phyloP scores from a whole-genome alignment of 2,113 vertebrate species.

The Leucopsar rothschildi region DNA sequence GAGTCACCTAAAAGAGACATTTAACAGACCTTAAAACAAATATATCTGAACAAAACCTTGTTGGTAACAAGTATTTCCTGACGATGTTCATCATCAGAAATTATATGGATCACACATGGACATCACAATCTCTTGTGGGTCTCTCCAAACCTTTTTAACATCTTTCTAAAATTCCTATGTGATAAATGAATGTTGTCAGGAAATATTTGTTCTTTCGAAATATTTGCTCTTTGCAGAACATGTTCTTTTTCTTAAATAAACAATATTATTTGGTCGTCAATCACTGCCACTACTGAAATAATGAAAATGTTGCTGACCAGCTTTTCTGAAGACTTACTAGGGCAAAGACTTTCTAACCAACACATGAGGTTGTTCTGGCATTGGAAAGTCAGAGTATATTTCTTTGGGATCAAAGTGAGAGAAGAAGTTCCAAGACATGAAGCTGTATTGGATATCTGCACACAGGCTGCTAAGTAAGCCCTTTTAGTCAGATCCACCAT shows the following conservation, averaged over 20 bases:
- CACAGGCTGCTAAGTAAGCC: background rate
- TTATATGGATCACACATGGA: background rate
- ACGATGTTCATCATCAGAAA: background rate
- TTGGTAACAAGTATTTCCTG: background rate
- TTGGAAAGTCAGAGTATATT: rapidly evolving
- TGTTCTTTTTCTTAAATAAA: background rate
- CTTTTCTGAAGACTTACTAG: background rate
- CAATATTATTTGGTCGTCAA: background rate
- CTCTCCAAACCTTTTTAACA: background rate
- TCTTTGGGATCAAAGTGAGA: background rate
- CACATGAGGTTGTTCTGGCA: background rate
- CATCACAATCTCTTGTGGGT: background rate
- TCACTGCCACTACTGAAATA: background rate
- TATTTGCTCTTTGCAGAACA: background rate
- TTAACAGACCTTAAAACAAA: background rate
- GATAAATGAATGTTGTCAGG: background rate
- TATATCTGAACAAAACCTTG: background rate
- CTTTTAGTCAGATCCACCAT: background rate
- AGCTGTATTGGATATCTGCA: background rate
- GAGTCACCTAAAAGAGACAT: background rate
- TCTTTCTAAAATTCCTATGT: background rate
- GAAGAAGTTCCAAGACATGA: background rate
- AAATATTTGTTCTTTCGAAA: background rate
- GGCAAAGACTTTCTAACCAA: background rate
- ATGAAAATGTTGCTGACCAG: background rate